Evolutionary conservation across 2,888 invertebrate species (phyloP), one percentile per base, ranked within the genome.

Genomic region (Noctuana brunneofusca): DNA sequence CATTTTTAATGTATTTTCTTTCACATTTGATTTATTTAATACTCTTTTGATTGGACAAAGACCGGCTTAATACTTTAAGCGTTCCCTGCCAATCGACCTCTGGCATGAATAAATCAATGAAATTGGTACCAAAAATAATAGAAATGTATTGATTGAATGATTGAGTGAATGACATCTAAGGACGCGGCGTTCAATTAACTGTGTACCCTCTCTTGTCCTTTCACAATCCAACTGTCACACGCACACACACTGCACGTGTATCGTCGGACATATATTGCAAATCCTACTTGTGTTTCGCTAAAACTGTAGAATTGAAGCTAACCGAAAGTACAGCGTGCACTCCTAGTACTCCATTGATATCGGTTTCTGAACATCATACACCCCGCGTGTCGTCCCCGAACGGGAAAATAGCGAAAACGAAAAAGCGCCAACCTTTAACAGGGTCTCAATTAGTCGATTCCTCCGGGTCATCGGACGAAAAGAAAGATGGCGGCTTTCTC

Each of bases 401-500:
- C 5, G 49, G 49, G 0, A 49, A 49, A 38, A 16, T 12, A 2
- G 6, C 35, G 32, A 66, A 48, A 64, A 1, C 12, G 1, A 46
- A 46, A 22, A 46, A 46, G 6, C 49, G 1, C 14, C 67, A 67
- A 27, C 76, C 81, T 0, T 84, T 79, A 74, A 46, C 20, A 12
- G 85, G 84, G 86, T 68, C 80, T 0, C 83, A 83, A 24, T 86
- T 84, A 41, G 75, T 86, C 14, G 80, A 75, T 0, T 82, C 83
- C 5, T 71, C 81, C 0, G 71, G 74, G 2, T 71, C 71, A 11
- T 79, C 78, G 2, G 81, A 82, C 18, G 71, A 59, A 60, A 75
- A 76, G 65, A 46, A 53, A 46, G 46, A 46, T 22, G 59, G 59
- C 53, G 74, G 73, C 0, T 76, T 84, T 12, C 54, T 87, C 0